Evolutionary conservation across 2,888 invertebrate genomes (phyloP).

Genomic region (Euzetes globulus): DNA sequence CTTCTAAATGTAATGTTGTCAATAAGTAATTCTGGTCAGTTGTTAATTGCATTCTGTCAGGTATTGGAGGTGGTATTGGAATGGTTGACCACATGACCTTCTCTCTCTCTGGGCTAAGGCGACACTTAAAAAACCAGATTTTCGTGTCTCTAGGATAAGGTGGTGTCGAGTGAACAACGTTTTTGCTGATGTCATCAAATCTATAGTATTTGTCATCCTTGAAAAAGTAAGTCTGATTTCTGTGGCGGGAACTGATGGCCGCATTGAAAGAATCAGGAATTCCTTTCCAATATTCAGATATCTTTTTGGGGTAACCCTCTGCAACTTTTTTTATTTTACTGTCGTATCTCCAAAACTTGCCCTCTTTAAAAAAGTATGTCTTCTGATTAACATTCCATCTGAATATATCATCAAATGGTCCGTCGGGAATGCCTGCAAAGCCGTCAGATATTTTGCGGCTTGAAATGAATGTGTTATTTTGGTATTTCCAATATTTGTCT

Average conservation of each 20-base stretch:
- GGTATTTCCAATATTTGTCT: not conserved
- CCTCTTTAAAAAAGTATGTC: not conserved
- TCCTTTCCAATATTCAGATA: not conserved
- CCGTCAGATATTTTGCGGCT: not conserved
- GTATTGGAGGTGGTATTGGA: too few relatives aligned
- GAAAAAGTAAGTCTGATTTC: not conserved
- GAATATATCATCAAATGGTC: not conserved
- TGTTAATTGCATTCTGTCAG: too few relatives aligned
- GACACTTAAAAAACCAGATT: not conserved
- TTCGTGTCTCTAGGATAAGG: not conserved
- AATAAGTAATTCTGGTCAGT: too few relatives aligned
- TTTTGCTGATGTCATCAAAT: slow-evolving; percentile 1
- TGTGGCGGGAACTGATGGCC: not conserved
- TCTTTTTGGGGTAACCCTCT: not conserved
- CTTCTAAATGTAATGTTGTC: too few relatives aligned
- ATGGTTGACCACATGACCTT: too few relatives aligned
- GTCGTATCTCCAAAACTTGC: not conserved
- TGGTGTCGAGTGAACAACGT: not conserved
- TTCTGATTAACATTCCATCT: not conserved
- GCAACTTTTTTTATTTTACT: not conserved
- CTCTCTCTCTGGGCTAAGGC: too few relatives aligned
- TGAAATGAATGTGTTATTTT: not conserved
- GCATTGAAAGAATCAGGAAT: not conserved
- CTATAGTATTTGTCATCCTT: not conserved
- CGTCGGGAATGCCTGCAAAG: not conserved